phyloP scores from a whole-genome alignment of 1,140 invertebrate species.

The Pseudomyrmex dendroicus region DNA sequence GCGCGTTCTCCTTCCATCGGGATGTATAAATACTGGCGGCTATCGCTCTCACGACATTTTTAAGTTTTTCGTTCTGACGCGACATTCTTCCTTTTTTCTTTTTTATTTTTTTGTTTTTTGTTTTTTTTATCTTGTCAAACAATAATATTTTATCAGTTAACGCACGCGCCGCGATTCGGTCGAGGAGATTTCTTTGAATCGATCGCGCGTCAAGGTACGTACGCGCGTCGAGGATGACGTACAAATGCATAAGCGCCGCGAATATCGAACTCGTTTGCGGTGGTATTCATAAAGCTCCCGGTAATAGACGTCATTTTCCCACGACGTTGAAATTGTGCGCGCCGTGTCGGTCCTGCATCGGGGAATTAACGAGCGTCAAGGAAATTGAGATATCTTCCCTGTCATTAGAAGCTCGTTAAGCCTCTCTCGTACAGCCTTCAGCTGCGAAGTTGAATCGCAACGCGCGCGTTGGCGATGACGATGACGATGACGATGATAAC shows the following conservation, averaged over 20 bases:
- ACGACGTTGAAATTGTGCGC: neutral
- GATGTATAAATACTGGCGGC: neutral
- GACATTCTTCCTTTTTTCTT: no score
- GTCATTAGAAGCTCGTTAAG: slow-evolving; percentile 33
- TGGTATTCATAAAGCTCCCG: slow-evolving; percentile 37
- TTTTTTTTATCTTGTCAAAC: neutral
- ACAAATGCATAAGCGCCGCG: neutral
- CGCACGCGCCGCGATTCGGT: neutral
- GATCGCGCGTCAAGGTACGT: neutral
- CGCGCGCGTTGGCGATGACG: neutral
- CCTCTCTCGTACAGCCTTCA: neutral
- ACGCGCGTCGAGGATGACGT: slow-evolving; percentile 17
- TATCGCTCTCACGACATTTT: no score
- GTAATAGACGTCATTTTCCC: slow-evolving; percentile 30
- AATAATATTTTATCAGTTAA: neutral
- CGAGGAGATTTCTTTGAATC: slow-evolving; percentile 27
- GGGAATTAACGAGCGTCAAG: slow-evolving; percentile 39
- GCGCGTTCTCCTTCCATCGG: no score
- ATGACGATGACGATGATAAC: neutral
- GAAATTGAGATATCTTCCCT: neutral
- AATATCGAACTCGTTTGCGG: slow-evolving; percentile 18
- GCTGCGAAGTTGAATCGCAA: neutral
- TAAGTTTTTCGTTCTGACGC: no score
- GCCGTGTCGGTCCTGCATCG: neutral
- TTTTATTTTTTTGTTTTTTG: no score